A percentile compares a stretch with the other conserved stretches of the same genome.
Conservation (phyloP, 1,140 invertebrate species). For the Parasteatoda tepidariorum region DNA sequence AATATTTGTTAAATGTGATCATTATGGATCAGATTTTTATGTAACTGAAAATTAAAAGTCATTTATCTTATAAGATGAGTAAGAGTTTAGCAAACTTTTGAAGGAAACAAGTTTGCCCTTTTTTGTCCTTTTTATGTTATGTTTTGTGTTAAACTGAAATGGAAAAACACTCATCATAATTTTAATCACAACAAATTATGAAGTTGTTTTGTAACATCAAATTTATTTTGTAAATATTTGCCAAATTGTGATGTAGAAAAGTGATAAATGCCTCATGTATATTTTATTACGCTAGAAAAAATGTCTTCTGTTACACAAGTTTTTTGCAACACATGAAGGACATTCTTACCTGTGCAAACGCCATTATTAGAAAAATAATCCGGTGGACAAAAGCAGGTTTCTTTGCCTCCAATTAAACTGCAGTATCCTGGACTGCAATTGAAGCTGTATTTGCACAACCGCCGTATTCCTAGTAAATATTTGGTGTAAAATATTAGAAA, state of each 20-base stretch:
- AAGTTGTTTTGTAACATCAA: too few species aligned
- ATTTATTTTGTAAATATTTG: not conserved
- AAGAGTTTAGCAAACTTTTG: too few species aligned
- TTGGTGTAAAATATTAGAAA: too few species aligned
- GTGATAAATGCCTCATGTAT: not conserved
- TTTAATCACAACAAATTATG: too few species aligned
- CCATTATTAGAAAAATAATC: not conserved
- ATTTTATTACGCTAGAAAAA: not conserved
- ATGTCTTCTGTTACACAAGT: not conserved
- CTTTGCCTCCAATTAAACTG: not conserved
- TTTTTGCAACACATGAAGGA: not conserved
- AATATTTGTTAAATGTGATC: too few species aligned
- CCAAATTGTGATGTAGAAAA: not conserved
- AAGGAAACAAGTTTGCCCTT: too few species aligned
- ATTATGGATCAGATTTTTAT: too few species aligned
- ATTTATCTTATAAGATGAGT: too few species aligned
- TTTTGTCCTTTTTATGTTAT: too few species aligned
- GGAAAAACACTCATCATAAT: too few species aligned
- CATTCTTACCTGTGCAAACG: slow-evolving; percentile 8
- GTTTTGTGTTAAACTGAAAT: too few species aligned
- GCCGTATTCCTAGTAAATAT: not conserved
- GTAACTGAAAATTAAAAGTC: too few species aligned
- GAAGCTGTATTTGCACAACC: not conserved
- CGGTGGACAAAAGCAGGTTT: not conserved
- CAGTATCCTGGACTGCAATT: not conserved